Base-by-base conservation (phyloP, 2,797 vertebrate species). In the Anabacerthia variegaticeps region DNA sequence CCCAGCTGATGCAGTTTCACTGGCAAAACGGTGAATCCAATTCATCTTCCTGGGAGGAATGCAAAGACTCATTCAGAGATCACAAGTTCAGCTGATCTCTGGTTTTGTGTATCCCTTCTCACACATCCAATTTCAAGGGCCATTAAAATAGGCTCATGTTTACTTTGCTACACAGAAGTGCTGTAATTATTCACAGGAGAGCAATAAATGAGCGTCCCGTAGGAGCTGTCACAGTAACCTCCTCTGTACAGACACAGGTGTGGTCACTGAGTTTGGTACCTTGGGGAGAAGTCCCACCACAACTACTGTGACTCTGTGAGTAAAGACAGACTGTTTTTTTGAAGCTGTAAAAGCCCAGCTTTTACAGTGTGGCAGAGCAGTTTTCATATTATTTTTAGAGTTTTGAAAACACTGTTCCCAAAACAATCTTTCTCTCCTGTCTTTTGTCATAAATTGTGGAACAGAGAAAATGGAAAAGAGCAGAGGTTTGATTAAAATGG, bases 181-280 rank as follows among this genome's bases (percentile, higher is more conserved):
- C 49, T 9, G 11, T 12, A 30, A 30, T 37, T 77, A 56, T 18
- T 78, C 51, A 14, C 27, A 30, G 48, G 46, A 66, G 24, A 55
- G 6, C 13, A 46, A 16, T n/a, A 36, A 52, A 8, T 2, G 8
- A 2, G 26, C 34, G 26, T 65, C 32, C 52, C 13, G 0, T 12
- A 28, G 77, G 67, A 74, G 34, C 27, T 62, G 49, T 61, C 0
- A 4, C 3, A 8, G 30, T 7, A 21, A n/a, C 36, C 7, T 32
- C 49, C 20, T 1, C 0, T 4, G 23, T 8, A 21, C 21, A 21
- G 54, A 18, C 14, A 7, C 36, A n/a, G 2, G 17, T 0, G 4
- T 9, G 37, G 30, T 52, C 12, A 2, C 18, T 0, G 6, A 15
- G 14, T 21, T 21, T 22, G 43, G 32, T 37, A 8, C 44, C 28